Conservation (phyloP, 2,113 vertebrate species). For the Syngnathoides biaculeatus region DNA sequence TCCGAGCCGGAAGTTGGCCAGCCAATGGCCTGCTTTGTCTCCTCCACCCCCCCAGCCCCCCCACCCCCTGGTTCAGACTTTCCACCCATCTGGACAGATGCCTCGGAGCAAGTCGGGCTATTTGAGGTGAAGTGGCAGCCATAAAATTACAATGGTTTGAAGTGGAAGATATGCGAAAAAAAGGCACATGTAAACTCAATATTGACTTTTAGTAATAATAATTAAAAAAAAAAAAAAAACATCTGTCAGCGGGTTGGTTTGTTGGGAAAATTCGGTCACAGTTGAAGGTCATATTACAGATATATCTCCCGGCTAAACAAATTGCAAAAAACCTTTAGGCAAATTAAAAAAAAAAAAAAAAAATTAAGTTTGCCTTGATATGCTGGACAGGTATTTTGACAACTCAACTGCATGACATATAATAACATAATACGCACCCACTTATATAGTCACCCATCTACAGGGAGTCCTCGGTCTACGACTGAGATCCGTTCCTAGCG, state of each 20-base stretch:
- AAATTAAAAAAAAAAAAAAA: not conserved
- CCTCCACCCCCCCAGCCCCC: not conserved
- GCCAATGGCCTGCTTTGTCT: constrained; percentile 41
- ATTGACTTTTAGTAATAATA: not conserved
- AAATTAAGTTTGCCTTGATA: not conserved
- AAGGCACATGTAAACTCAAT: not conserved
- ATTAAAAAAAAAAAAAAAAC: not conserved
- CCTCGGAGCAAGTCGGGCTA: constrained; percentile 31
- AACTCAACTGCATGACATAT: not conserved
- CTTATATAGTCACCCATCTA: no score
- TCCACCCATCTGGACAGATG: constrained; percentile 46
- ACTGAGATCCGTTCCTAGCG: no score
- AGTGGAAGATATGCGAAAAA: not conserved
- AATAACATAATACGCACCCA: not conserved
- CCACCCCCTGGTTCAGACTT: constrained; percentile 24
- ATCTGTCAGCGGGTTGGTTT: not conserved
- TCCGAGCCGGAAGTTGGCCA: constrained; percentile 13
- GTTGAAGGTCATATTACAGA: constrained; percentile 1
- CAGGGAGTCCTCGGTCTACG: no score
- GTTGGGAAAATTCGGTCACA: not conserved
- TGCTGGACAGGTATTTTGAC: not conserved
- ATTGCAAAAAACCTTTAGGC: not conserved
- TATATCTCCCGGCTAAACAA: not conserved
- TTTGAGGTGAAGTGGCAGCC: constrained; percentile 39
- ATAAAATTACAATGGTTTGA: constrained; percentile 12